Evolutionary conservation across 2,797 vertebrate species (phyloP).

Genomic region (Sebastes vulpes): DNA sequence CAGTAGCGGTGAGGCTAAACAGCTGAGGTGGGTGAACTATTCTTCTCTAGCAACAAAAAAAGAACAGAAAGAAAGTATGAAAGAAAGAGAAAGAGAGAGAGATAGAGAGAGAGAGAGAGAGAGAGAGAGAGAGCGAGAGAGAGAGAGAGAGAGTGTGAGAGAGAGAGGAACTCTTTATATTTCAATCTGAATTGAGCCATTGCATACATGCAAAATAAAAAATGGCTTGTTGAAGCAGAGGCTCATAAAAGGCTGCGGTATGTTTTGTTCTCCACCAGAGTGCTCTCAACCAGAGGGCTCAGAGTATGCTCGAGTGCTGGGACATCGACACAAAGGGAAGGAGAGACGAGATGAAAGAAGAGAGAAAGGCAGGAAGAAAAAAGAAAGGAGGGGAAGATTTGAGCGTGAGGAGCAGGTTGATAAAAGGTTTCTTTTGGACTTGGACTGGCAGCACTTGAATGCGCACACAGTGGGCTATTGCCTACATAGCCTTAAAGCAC

Average conservation of each 20-base stretch:
- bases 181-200: background rate
- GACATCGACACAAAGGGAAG: conserved; percentile 39
- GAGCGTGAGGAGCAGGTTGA: conserved; percentile 33
- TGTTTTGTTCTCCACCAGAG: conserved; percentile 47
- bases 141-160: background rate
- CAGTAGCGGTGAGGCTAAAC: background rate
- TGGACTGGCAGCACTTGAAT: conserved; percentile 60
- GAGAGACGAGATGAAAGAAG: conserved; percentile 34
- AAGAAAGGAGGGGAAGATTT: conserved; percentile 20
- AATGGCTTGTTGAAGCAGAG: conserved; percentile 4
- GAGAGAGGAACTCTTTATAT: background rate
- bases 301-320: conserved; percentile 10
- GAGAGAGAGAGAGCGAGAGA: background rate
- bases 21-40: background rate
- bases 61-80: background rate
- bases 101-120: background rate
- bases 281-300: conserved; percentile 46
- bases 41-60: background rate
- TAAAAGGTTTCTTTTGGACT: conserved; percentile 54
- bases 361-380: conserved; percentile 30
- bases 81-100: background rate
- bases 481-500: conserved; percentile 45
- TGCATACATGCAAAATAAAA: conserved; percentile 14
- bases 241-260: conserved; percentile 40
- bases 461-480: conserved; percentile 34